phyloP scores from a whole-genome alignment of 2,113 vertebrate species.

The Eubucco bourcierii region DNA sequence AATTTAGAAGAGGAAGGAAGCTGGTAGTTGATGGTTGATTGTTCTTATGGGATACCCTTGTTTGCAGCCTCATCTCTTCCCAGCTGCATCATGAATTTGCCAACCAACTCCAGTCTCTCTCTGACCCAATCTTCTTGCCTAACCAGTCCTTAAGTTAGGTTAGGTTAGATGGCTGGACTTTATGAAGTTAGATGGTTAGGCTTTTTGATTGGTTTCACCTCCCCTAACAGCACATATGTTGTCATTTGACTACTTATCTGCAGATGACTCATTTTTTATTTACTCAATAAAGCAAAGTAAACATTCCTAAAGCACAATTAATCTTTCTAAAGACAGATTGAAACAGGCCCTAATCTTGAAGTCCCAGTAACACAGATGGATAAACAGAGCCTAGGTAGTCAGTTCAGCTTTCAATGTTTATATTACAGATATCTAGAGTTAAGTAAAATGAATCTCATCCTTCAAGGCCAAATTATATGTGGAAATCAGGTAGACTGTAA shows the following conservation, averaged over 20 bases:
- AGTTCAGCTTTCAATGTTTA: not conserved
- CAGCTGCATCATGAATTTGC: not conserved
- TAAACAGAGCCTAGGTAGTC: not conserved
- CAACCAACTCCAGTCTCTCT: not conserved
- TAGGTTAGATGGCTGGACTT: not conserved
- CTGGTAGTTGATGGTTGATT: not conserved
- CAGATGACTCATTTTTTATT: not conserved
- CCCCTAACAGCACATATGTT: not conserved
- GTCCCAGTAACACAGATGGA: not conserved
- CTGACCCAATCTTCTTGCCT: not conserved
- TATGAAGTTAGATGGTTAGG: not conserved
- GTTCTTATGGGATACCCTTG: not conserved
- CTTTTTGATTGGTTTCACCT: not conserved
- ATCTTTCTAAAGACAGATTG: not conserved
- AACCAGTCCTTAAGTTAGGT: not conserved
- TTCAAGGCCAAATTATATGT: not conserved
- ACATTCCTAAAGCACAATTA: not conserved
- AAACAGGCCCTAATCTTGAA: not conserved
- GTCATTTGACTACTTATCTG: not conserved
- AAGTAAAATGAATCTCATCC: not conserved
- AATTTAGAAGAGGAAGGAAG: not conserved
- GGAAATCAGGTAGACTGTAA: not conserved
- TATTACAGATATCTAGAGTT: not conserved
- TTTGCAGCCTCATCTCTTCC: not conserved
- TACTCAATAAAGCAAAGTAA: not conserved